Conservation (phyloP, 2,113 vertebrate genomes). For the Talpa occidentalis region DNA sequence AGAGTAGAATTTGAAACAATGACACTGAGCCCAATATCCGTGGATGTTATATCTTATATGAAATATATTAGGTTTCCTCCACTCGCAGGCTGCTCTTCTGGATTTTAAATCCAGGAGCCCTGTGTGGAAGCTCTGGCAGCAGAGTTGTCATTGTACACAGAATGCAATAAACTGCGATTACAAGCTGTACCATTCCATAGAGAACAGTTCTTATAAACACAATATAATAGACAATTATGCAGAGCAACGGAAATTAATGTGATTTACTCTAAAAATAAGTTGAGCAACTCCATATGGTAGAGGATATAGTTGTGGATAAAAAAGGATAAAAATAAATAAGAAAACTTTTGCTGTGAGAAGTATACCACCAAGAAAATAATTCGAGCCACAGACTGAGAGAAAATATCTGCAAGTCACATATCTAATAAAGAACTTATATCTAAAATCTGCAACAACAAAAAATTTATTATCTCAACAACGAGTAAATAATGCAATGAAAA, state of each 20-base stretch:
- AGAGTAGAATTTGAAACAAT: neutral
- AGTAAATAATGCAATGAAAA: neutral
- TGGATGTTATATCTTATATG: too few species aligned
- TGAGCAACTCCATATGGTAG: neutral
- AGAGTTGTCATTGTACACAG: neutral
- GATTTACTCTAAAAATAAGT: neutral
- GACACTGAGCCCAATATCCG: neutral
- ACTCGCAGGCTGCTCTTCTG: accelerated
- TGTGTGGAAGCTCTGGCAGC: neutral
- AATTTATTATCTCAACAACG: neutral
- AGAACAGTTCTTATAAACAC: neutral
- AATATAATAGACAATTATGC: neutral
- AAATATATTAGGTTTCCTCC: neutral
- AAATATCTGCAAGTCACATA: neutral
- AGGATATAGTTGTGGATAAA: neutral
- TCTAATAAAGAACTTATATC: neutral
- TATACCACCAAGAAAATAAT: neutral
- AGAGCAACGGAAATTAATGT: neutral
- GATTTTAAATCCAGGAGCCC: neutral
- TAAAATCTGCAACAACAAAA: neutral
- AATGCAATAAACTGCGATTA: neutral
- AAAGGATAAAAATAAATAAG: neutral
- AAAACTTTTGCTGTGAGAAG: neutral
- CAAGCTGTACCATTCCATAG: neutral
- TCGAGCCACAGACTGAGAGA: neutral